A percentile compares a stretch with the other conserved stretches of the same genome.
phyloP scores from a whole-genome alignment of 2,888 invertebrate genomes.

The Temnothorax rugatulus region DNA sequence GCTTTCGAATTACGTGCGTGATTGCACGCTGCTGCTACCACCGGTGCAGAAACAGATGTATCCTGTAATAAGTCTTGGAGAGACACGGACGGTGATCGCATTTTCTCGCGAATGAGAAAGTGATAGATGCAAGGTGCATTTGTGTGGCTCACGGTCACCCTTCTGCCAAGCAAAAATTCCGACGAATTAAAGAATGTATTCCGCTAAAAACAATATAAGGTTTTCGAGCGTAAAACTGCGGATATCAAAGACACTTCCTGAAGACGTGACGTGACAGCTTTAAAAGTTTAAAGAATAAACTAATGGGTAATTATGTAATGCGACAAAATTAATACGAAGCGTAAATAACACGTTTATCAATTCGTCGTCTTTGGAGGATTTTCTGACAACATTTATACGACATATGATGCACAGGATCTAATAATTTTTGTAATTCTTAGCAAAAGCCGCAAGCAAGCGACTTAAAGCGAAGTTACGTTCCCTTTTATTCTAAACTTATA shows the following conservation, averaged over 20 bases:
- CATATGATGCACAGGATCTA: neutral
- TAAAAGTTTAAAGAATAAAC: constrained; percentile 65
- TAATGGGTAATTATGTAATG: constrained; percentile 58
- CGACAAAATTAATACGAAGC: constrained; percentile 52
- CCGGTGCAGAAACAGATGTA: constrained; percentile 77
- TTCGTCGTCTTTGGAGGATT: neutral
- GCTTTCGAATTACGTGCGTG: constrained; percentile 81
- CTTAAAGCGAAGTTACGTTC: neutral
- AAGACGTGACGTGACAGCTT: constrained; percentile 52
- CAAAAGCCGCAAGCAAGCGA: neutral
- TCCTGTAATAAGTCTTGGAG: constrained; percentile 78
- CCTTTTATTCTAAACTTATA: neutral
- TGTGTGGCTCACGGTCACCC: constrained; percentile 39
- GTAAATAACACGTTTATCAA: constrained; percentile 33
- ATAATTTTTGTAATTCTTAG: neutral
- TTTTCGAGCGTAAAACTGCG: constrained; percentile 4
- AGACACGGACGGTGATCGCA: constrained; percentile 58
- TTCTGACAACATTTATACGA: neutral
- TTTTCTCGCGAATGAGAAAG: constrained; percentile 53
- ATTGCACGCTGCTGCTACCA: constrained; percentile 78
- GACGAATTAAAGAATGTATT: constrained; percentile 37
- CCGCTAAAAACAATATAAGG: neutral
- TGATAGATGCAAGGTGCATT: constrained; percentile 27
- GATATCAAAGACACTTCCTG: constrained; percentile 60
- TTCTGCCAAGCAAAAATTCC: constrained; percentile 45